Evolutionary conservation across 2,888 invertebrate genomes (phyloP), one percentile per base, ranked within the genome.

Genomic region (Drosophila stalkeri): DNA sequence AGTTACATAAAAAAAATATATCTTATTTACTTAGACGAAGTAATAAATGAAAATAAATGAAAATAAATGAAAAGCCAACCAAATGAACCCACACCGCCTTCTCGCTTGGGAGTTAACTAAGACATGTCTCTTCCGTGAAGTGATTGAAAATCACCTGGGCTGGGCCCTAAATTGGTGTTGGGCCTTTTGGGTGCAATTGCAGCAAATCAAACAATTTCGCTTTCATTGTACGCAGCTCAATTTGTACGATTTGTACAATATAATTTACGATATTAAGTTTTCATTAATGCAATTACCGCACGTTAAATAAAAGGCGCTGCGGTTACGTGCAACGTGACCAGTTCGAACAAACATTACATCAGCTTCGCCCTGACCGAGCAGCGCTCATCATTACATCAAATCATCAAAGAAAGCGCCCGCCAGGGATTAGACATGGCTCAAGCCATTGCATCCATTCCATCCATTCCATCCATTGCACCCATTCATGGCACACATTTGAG

Each of bases 251-350:
- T 84, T 88, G 86, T 88, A 80, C 83, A 88, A 84, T 82, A 88
- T 84, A 84, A 84, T 84, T 86, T 88, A 82, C 60, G 86, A 88
- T 88, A 88, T 83, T 80, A 86, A 77, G 86, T 86, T 82, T 87
- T 88, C 86, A 83, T 88, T 84, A 88, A 84, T 88, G 83, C 83
- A 84, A 84, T 84, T 84, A 84, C 83, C 78, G 80, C 83, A 78
- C 86, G 82, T 84, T 84, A 84, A 84, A 84, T 88, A 84, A 84
- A 88, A 84, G 86, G 88, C 83, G 88, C 88, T 88, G 83, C 78
- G 81, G 83, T 84, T 85, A 83, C 81, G 86, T 83, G 86, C 83
- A 84, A 84, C 83, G 83, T 84, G 83, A 84, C 83, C 86, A 88
- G 88, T 80, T 68, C 82, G 86, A 85, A 77, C 82, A 88, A 84